Base-by-base conservation (phyloP, 2,113 vertebrate genomes). In the Coturnix japonica region DNA sequence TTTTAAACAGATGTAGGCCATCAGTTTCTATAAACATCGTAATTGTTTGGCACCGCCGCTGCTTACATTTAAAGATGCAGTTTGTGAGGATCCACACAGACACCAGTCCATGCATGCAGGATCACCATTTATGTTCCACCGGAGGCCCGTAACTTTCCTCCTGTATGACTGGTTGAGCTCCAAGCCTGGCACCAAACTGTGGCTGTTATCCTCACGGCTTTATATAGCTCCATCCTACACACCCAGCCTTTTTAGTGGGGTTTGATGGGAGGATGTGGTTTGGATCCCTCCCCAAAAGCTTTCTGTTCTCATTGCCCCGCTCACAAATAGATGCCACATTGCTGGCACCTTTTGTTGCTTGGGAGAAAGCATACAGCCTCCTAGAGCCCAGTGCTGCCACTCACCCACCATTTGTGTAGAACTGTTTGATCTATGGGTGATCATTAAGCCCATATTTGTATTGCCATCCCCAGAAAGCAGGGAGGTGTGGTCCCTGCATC, bases 1-100 rank as follows among this genome's bases (percentile, higher is more conserved):
- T 97, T 97, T 96, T 91, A 89, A 95, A 94, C 98, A 98, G 97
- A 98, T 98, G 98, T 95, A 85, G 96, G 88, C 76, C 91, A 89
- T 98, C 97, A 95, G 86, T 95, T 95, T 97, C 94, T 96, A 81
- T 98, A 98, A 98, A 98, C 97, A 97, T 81, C 0, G 15, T 97
- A 96, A 97, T 97, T 96, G 96, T 96, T 97, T 97, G 98, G 98
- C 97, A 97, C 92, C 71, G 60, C 88, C 4, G 43, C 17, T 92
- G 96, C 96, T 97, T 97, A 97, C 69, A 60, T 77, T 75, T 84
- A 96, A 93, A 96, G 95, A 96, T 85, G 88, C 92, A 93, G 85
- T 96, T 96, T 97, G 89, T 83, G 93, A 89, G 83, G 87, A 92
- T 94, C 91, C 9, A 35, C 92, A 37, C 93, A 96, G 97, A 94